Conservation (phyloP, 2,113 vertebrate genomes). For the Neopipo cinnamomea region DNA sequence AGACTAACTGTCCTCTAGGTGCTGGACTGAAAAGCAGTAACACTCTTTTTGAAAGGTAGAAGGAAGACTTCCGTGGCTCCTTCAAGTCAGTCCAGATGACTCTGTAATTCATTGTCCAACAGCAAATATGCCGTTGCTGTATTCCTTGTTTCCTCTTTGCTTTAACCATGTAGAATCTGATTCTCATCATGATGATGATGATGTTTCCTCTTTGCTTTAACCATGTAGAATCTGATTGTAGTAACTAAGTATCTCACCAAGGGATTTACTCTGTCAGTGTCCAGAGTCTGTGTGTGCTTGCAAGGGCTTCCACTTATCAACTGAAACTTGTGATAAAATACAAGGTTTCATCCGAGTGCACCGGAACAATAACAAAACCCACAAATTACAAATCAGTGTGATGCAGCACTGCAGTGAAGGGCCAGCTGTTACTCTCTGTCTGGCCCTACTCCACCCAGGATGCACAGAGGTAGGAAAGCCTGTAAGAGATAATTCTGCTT, state of each 20-base stretch:
- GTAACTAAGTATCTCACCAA: background rate
- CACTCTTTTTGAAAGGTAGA: background rate
- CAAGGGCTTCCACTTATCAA: background rate
- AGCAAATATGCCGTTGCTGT: background rate
- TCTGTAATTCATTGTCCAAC: background rate
- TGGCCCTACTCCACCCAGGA: background rate
- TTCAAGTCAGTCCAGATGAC: background rate
- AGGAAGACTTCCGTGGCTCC: background rate
- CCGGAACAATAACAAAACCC: background rate
- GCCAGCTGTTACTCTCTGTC: background rate
- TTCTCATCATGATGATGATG: too few relatives aligned
- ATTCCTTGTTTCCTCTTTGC: background rate
- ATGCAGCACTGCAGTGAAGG: background rate
- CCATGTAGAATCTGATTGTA: background rate
- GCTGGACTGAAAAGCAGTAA: background rate
- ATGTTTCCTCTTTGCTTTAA: too few relatives aligned
- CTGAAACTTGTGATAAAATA: background rate
- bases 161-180: background rate
- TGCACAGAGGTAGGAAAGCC: background rate
- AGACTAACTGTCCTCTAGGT: background rate
- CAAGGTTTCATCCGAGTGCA: background rate
- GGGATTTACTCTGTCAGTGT: background rate
- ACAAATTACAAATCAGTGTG: background rate
- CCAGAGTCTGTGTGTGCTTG: fast-evolving
- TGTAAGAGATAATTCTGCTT: background rate